phyloP scores from a whole-genome alignment of 2,888 invertebrate species.

The Lapara coniferarum region DNA sequence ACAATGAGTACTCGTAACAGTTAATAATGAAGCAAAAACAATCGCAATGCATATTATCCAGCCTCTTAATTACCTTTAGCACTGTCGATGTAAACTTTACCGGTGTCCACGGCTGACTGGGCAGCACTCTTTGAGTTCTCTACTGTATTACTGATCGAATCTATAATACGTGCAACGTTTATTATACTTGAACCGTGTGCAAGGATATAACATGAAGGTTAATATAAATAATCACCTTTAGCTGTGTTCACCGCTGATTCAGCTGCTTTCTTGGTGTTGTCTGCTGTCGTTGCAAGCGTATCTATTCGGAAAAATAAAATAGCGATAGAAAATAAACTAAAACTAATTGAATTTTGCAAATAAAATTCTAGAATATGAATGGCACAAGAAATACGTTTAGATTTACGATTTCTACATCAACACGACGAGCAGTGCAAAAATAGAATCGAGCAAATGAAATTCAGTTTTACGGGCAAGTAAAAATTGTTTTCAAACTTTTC shows the following conservation, averaged over 20 bases:
- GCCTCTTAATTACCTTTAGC: slow-evolving; percentile 56
- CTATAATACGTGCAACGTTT: slow-evolving; percentile 51
- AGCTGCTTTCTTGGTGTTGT: slow-evolving; percentile 76
- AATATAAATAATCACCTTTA: slow-evolving; percentile 60
- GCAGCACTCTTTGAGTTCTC: slow-evolving; percentile 58
- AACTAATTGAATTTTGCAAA: neutral
- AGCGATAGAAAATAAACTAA: neutral
- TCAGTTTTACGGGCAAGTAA: neutral
- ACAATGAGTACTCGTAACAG: neutral
- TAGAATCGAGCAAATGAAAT: slow-evolving; percentile 25
- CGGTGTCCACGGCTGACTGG: slow-evolving; percentile 55
- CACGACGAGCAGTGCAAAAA: slow-evolving; percentile 20
- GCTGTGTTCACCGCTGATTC: slow-evolving; percentile 73
- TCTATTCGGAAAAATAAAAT: slow-evolving; percentile 49
- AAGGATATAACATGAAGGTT: neutral
- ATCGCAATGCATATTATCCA: slow-evolving; percentile 9
- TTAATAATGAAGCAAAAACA: neutral
- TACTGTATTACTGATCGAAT: slow-evolving; percentile 56
- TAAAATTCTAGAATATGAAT: neutral
- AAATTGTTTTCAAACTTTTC: neutral
- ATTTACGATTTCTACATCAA: slow-evolving; percentile 2
- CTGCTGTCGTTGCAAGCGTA: slow-evolving; percentile 69
- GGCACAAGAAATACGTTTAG: neutral
- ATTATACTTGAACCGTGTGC: slow-evolving; percentile 34
- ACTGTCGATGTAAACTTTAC: slow-evolving; percentile 54